Percentiles rank a stretch among this genome's conserved stretches.
Conservation (phyloP, 2,113 vertebrate genomes). For the cattle (Bos taurus) region DNA sequence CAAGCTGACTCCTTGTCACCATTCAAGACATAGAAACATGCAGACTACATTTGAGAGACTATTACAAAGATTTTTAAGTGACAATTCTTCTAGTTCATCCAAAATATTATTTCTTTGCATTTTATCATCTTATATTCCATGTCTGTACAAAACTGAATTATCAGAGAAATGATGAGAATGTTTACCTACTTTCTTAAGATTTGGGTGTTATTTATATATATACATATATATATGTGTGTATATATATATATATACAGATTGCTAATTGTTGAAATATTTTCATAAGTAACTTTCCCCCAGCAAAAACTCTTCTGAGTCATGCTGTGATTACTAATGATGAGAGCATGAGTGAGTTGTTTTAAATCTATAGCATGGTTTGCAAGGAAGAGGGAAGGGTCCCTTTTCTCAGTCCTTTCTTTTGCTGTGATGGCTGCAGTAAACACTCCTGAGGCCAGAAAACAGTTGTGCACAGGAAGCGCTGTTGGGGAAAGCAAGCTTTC, state of each 20-base stretch:
- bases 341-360: slow-evolving; percentile 42
- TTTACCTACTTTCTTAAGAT: background rate
- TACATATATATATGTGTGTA: too few species aligned
- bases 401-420: slow-evolving; percentile 50
- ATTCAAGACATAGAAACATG: background rate
- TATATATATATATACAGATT: background rate
- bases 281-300: background rate
- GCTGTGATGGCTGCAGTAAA: slow-evolving; percentile 32
- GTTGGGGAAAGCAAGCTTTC: background rate
- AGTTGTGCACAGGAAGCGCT: slow-evolving; percentile 36
- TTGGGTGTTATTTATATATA: background rate
- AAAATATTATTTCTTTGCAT: background rate
- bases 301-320: background rate
- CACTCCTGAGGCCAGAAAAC: slow-evolving; percentile 38
- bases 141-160: background rate
- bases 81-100: background rate
- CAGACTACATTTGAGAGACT: background rate
- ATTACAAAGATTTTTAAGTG: background rate
- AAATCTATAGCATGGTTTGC: background rate
- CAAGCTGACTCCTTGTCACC: background rate
- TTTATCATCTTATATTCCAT: background rate
- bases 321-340: background rate
- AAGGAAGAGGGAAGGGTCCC: background rate
- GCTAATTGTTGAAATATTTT: background rate
- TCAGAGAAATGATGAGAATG: background rate